Evolutionary conservation across 2,113 vertebrate species (phyloP), one percentile per base, ranked within the genome.

Genomic region (Cheilinus undulatus): DNA sequence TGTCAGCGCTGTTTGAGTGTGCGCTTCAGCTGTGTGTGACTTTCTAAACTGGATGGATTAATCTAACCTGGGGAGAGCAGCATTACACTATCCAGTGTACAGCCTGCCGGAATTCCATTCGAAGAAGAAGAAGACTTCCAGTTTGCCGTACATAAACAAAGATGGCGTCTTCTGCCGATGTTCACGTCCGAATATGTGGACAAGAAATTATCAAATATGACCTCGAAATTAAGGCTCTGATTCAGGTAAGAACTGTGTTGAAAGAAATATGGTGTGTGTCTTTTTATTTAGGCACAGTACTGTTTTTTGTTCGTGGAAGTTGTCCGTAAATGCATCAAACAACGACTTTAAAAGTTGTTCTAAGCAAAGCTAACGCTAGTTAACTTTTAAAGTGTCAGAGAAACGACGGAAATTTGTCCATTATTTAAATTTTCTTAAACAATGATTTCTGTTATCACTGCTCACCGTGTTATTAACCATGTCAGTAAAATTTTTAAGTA

Each of bases 171-270:
- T 69, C 86, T 5, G 59, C 60, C 2, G 95, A 92, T 22, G 93
- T 96, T 10, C 92, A 93, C n/a, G 92, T 96, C 61, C 90, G 93
- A 11, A 95, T 97, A 3, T 98, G 97, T 36, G 92, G 94, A 76
- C 96, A 97, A 87, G 96, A 97, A 84, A 97, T 98, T 15, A 93
- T 98, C 36, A 96, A 92, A 86, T 96, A 97, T 83, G 97, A 98
- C 71, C 73, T 98, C 71, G 95, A 97, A 91, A 96, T 97, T 73
- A 98, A 98, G 67, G 96, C 96, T 48, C 86, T 96, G 9, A 93
- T 98, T 71, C 97, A 98, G 96, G 96, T 98, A 80, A 78, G 32
- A 12, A 6, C 5, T 23, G 5, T 17, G 24, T n/a, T n/a, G n/a
- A n/a, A n/a, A n/a, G n/a, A 27, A 17, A 0, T 1, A 2, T 22